phyloP scores from a whole-genome alignment of 2,797 vertebrate species.

The Decapterus maruadsi region DNA sequence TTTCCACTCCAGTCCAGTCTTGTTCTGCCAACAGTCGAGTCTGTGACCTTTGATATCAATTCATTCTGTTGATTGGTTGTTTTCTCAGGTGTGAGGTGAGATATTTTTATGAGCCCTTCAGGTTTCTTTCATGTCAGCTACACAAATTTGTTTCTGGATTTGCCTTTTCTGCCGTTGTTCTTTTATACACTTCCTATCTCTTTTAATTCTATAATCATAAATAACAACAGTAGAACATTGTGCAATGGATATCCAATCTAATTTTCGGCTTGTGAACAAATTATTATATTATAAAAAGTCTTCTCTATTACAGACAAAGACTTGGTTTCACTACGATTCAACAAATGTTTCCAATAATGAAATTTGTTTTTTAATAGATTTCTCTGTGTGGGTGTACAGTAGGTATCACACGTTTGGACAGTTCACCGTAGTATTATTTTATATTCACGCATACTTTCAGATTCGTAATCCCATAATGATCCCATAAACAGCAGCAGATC shows the following conservation, averaged over 20 bases:
- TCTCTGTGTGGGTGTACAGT: too few species aligned
- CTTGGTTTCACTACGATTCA: too few species aligned
- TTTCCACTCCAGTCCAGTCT: conserved; percentile 6
- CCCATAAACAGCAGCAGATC: too few species aligned
- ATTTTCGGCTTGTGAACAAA: background rate
- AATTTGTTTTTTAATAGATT: too few species aligned
- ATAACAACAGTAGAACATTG: background rate
- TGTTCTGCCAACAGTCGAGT: conserved; percentile 3
- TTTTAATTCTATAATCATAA: background rate
- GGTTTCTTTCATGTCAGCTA: conserved; percentile 23
- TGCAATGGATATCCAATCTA: background rate
- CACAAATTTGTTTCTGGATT: conserved; percentile 20
- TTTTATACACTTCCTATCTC: background rate
- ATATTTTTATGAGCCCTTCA: conserved; percentile 20
- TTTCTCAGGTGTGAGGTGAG: conserved; percentile 25
- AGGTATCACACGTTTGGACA: too few species aligned
- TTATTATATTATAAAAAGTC: too few species aligned
- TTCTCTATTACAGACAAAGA: too few species aligned
- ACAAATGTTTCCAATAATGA: too few species aligned
- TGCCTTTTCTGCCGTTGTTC: background rate
- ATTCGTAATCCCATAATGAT: too few species aligned
- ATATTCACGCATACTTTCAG: too few species aligned
- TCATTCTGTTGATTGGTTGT: conserved; percentile 43
- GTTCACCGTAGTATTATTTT: too few species aligned
- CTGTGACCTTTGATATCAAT: conserved; percentile 40